A percentile compares a stretch with the other conserved stretches of the same genome.
Evolutionary conservation across 2,113 vertebrate genomes (phyloP).

Genomic region (Cololabis saira): DNA sequence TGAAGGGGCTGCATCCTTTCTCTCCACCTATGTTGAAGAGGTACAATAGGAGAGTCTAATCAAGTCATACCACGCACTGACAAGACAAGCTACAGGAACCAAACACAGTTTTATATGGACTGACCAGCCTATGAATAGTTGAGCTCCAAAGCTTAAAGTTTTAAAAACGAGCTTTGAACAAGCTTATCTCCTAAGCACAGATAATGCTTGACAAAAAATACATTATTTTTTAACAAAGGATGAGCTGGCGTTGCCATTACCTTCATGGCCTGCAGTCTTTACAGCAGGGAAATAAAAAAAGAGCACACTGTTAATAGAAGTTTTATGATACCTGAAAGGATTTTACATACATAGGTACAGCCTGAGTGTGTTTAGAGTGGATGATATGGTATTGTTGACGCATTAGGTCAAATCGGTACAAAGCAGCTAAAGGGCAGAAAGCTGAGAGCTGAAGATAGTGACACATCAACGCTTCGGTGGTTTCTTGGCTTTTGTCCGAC

Average conservation of each 20-base stretch:
- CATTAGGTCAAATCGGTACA: slow-evolving; percentile 2
- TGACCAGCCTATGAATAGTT: slow-evolving; percentile 17
- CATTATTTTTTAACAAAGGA: slow-evolving; percentile 29
- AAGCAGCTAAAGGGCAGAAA: slow-evolving; percentile 8
- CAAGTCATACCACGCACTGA: not conserved
- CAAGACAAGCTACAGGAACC: not conserved
- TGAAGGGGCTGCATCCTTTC: too few species aligned
- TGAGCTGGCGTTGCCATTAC: slow-evolving; percentile 42
- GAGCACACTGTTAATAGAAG: not conserved
- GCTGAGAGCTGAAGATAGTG: not conserved
- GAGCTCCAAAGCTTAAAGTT: slow-evolving; percentile 20
- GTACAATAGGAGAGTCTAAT: too few species aligned
- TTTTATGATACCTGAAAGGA: not conserved
- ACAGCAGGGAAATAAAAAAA: slow-evolving; percentile 15
- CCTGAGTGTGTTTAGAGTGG: not conserved
- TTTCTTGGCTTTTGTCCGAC: not conserved
- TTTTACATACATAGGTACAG: slow-evolving; percentile 9
- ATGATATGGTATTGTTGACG: not conserved
- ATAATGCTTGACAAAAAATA: slow-evolving; percentile 8
- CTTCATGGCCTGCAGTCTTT: slow-evolving; percentile 7
- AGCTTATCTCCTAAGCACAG: slow-evolving; percentile 5
- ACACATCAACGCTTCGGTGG: not conserved
- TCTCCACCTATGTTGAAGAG: too few species aligned
- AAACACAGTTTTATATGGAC: not conserved
- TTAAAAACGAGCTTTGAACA: slow-evolving; percentile 25